Percentiles rank a stretch among this genome's conserved stretches.
Conservation (phyloP, 2,888 invertebrate genomes). For the Drosophila crucigera region DNA sequence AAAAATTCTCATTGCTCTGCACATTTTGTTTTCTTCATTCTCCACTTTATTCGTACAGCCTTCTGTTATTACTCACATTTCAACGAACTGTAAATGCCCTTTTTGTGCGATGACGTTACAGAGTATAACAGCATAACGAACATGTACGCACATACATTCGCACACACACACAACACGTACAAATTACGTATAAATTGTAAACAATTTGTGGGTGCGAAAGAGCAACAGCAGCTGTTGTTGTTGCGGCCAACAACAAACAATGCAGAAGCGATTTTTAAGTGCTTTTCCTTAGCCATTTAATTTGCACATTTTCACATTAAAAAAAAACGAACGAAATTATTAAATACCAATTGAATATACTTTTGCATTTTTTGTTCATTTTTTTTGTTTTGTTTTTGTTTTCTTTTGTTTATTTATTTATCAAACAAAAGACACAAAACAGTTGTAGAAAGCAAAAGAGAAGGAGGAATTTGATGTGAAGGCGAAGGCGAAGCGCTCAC, state of each 20-base stretch:
- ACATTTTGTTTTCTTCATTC: slow-evolving; percentile 3
- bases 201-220: slow-evolving; percentile 74
- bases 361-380: not conserved
- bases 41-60: slow-evolving; percentile 1
- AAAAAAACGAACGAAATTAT: slow-evolving; percentile 22
- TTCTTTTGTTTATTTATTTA: slow-evolving; percentile 57
- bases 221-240: slow-evolving; percentile 64
- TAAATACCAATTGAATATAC: slow-evolving; percentile 40
- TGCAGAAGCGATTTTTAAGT: slow-evolving; percentile 49
- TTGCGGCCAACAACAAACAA: slow-evolving; percentile 36
- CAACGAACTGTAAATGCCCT: slow-evolving; percentile 18
- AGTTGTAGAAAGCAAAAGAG: slow-evolving; percentile 37
- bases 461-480: not conserved
- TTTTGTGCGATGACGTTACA: slow-evolving; percentile 25
- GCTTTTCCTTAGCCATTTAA: slow-evolving; percentile 39
- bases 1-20: slow-evolving; percentile 11
- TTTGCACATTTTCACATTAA: slow-evolving; percentile 58
- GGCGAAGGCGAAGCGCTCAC: slow-evolving; percentile 1
- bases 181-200: slow-evolving; percentile 52
- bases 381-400: slow-evolving; percentile 1
- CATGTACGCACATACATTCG: not conserved
- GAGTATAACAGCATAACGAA: slow-evolving; percentile 35
- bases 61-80: slow-evolving; percentile 24
- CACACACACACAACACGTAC: not conserved
- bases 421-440: slow-evolving; percentile 54